These are phyloP conservation scores for Epistrophe grossulariae DNA, from an alignment of 2,888 invertebrate species.

Conservation along the genomic window DNA sequence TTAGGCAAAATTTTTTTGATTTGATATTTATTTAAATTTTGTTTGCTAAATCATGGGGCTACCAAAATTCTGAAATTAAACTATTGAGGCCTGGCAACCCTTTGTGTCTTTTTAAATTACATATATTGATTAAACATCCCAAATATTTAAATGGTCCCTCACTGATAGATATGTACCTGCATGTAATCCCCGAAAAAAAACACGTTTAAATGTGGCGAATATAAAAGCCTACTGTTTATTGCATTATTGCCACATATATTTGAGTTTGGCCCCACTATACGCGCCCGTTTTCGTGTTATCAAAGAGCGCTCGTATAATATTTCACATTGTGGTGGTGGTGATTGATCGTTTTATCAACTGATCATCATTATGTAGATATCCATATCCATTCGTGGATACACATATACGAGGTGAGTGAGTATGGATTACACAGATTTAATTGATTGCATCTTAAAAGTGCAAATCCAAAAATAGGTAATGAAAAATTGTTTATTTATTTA, in stretches of 20 bases:
- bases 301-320: constrained; percentile 56
- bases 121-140: no score
- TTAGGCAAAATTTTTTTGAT: no score
- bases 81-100: no score
- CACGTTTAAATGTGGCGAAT: no score
- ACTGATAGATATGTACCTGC: no score
- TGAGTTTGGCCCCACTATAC: constrained; percentile 9
- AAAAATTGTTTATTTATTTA: constrained; percentile 12
- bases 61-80: no score
- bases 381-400: constrained; percentile 46
- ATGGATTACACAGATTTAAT: constrained; percentile 49
- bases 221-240: neutral
- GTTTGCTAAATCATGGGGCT: no score
- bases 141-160: no score
- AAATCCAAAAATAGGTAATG: constrained; percentile 51
- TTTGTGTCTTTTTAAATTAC: no score
- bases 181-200: no score
- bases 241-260: neutral
- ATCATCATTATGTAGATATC: constrained; percentile 64
- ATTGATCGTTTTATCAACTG: constrained; percentile 72
- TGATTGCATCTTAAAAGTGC: constrained; percentile 47
- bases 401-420: constrained; percentile 41
- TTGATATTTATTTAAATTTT: no score
- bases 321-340: constrained; percentile 73
- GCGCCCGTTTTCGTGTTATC: constrained; percentile 7